Conservation (phyloP, 1,140 invertebrate genomes). For the Drosophila pectinifera region DNA sequence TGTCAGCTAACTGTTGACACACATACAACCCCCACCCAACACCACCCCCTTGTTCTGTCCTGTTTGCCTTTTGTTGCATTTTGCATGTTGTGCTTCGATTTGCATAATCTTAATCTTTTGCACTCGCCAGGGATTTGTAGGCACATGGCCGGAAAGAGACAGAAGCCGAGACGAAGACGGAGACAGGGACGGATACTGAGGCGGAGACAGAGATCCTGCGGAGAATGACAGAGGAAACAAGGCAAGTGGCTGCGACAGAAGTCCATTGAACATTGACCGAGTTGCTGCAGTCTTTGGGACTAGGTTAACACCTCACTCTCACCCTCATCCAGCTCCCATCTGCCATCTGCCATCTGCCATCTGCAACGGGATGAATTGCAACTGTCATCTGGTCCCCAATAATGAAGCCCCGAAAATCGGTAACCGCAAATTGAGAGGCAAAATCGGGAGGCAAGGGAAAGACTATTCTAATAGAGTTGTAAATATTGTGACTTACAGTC, state of each 20-base stretch:
- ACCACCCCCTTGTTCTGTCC: constrained; percentile 5
- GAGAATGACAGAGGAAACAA: constrained; percentile 9
- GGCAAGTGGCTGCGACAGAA: constrained; percentile 14
- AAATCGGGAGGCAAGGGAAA: too few relatives aligned
- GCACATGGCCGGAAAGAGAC: constrained; percentile 16
- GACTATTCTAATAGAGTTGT: neutral
- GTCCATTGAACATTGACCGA: constrained; percentile 16
- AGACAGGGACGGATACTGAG: neutral
- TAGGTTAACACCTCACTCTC: neutral
- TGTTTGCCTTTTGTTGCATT: constrained; percentile 73
- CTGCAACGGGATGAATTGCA: constrained; percentile 1
- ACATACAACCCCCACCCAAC: neutral
- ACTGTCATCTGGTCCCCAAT: neutral
- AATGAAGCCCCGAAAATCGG: neutral
- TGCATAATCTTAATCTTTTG: constrained; percentile 78
- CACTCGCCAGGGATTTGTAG: constrained; percentile 62
- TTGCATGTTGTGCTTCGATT: constrained; percentile 74
- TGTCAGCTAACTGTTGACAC: constrained; percentile 37
- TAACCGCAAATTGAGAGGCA: neutral
- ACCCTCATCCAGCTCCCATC: neutral
- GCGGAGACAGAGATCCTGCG: neutral
- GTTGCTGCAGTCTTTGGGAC: neutral
- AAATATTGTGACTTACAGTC: too few relatives aligned
- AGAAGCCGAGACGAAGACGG: constrained; percentile 1
- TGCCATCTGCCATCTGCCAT: constrained; percentile 4